A percentile compares a stretch with the other conserved stretches of the same genome.
Evolutionary conservation across 1,140 invertebrate species (phyloP).

Genomic region (Maconellicoccus hirsutus): DNA sequence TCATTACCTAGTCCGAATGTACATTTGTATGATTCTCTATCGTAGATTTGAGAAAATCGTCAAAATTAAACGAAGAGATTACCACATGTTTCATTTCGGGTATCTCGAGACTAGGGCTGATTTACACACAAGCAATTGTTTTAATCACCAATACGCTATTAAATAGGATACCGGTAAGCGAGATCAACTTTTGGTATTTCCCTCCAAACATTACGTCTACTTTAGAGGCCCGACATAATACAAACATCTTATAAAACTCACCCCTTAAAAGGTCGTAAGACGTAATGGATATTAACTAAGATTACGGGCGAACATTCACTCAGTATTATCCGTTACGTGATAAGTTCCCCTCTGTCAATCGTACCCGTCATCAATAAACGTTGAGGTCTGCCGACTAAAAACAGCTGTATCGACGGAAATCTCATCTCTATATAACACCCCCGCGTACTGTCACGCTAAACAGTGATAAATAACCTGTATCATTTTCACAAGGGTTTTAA

Average conservation of each 20-base stretch:
- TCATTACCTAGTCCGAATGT: no score
- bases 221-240: no score
- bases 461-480: conserved; percentile 3
- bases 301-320: conserved; percentile 1
- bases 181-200: no score
- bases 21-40: no score
- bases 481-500: background rate
- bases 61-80: no score
- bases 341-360: background rate
- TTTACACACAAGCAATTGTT: no score
- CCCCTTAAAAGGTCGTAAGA: background rate
- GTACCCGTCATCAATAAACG: conserved; percentile 7
- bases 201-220: no score
- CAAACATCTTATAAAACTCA: background rate
- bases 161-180: no score
- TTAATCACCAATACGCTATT: no score
- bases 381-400: conserved; percentile 2
- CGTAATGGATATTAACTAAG: conserved; percentile 9
- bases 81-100: no score
- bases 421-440: background rate
- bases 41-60: no score
- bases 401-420: background rate
- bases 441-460: background rate
- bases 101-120: no score
- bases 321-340: background rate